Percentiles rank a stretch among this genome's conserved stretches.
These are phyloP conservation scores for Semotilus atromaculatus DNA, from an alignment of 2,797 vertebrate species.

Conservation along the genomic window DNA sequence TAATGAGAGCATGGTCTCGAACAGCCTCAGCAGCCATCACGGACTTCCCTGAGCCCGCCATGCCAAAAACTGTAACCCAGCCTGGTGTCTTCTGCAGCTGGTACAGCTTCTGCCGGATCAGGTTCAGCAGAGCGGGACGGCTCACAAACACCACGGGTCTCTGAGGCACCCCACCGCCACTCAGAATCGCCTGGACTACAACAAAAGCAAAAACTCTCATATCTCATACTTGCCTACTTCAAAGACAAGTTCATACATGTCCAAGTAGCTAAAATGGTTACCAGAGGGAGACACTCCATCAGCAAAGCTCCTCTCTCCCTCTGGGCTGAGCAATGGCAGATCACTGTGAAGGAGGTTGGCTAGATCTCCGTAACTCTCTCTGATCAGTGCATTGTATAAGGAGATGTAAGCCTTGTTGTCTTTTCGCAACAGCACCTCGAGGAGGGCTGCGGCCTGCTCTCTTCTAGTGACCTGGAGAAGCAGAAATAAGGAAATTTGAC, in stretches of 20 bases:
- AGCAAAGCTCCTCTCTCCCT: conserved; percentile 72
- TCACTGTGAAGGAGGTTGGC: conserved; percentile 82
- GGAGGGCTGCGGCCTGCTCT: conserved; percentile 83
- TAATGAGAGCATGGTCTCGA: conserved; percentile 84
- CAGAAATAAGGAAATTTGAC: neutral
- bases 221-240: neutral
- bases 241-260: neutral
- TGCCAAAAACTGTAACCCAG: conserved; percentile 95
- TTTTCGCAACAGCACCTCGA: conserved; percentile 88
- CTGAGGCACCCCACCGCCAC: conserved; percentile 94
- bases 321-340: conserved; percentile 76
- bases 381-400: conserved; percentile 93
- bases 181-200: conserved; percentile 79
- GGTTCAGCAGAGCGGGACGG: conserved; percentile 82
- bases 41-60: conserved; percentile 98
- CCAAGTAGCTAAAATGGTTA: conserved; percentile 76
- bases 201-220: neutral
- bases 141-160: conserved; percentile 93
- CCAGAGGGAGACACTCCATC: conserved; percentile 81
- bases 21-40: conserved; percentile 92
- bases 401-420: conserved; percentile 90
- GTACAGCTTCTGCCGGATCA: conserved; percentile 84
- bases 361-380: conserved; percentile 89
- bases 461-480: conserved; percentile 79
- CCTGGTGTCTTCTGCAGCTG: conserved; percentile 81